phyloP scores from a whole-genome alignment of 2,113 vertebrate genomes.

The Loxodonta africana region DNA sequence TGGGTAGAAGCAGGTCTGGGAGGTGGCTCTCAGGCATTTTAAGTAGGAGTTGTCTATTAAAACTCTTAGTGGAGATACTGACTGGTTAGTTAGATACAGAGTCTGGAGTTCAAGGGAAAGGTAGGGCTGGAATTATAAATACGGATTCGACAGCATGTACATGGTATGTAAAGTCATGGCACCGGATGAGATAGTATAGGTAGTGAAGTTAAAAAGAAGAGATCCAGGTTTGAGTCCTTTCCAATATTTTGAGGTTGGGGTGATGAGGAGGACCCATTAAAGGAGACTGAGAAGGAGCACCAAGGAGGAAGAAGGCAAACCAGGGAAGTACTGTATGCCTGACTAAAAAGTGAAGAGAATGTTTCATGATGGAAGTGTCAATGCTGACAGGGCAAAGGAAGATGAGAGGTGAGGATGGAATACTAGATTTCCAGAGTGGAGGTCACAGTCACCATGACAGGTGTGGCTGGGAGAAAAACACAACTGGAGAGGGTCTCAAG shows the following conservation, averaged over 20 bases:
- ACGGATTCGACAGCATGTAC: neutral
- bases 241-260: neutral
- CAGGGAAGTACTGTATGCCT: neutral
- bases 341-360: neutral
- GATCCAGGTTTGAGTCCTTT: neutral
- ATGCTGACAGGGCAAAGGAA: neutral
- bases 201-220: neutral
- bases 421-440: too few relatives aligned
- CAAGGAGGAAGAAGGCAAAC: neutral
- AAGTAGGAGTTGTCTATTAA: neutral
- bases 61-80: neutral
- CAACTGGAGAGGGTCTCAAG: neutral
- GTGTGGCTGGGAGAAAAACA: neutral
- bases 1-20: neutral
- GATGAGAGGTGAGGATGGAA: accelerated
- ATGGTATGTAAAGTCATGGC: neutral
- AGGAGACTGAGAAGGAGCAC: neutral
- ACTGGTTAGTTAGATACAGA: neutral
- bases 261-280: neutral
- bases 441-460: neutral
- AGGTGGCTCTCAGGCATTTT: neutral
- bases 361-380: neutral
- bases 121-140: neutral
- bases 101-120: neutral
- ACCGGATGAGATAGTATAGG: neutral